phyloP scores from a whole-genome alignment of 2,113 vertebrate species.

The Coptodon rendalli region DNA sequence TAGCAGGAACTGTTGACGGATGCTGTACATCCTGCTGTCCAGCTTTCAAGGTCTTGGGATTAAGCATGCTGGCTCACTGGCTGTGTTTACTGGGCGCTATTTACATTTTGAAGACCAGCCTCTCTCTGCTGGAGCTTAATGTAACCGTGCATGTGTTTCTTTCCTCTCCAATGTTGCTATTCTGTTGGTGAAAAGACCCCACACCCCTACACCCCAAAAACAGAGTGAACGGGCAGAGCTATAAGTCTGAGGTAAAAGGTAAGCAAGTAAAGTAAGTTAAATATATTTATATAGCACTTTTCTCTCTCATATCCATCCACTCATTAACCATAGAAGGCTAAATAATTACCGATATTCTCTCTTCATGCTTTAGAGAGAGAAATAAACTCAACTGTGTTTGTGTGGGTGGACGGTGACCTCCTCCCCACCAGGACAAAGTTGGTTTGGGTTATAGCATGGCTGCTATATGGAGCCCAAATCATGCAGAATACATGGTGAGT shows the following conservation, averaged over 20 bases:
- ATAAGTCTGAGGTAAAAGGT: not conserved
- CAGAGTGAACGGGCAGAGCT: not conserved
- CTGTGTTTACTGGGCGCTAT: rapidly evolving
- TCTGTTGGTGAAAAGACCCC: not conserved
- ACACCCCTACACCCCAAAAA: not conserved
- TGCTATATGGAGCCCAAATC: not conserved
- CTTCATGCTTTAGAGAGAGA: not conserved
- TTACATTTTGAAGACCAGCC: not conserved
- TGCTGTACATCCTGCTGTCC: not conserved
- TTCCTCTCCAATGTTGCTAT: not conserved
- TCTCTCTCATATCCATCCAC: not conserved
- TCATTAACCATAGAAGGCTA: rapidly evolving
- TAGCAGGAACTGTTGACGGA: not conserved
- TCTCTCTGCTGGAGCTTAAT: not conserved
- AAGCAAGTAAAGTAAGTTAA: not conserved
- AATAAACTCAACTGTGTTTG: not conserved
- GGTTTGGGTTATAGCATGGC: not conserved
- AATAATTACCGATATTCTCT: not conserved
- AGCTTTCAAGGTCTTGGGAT: not conserved
- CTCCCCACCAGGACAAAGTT: not conserved
- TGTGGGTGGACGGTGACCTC: rapidly evolving
- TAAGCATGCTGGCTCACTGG: not conserved
- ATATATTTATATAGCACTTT: not conserved
- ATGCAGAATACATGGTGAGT: not conserved
- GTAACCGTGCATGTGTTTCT: not conserved